Conservation (phyloP, 2,113 vertebrate genomes). For the Microcebus tavaratra region DNA sequence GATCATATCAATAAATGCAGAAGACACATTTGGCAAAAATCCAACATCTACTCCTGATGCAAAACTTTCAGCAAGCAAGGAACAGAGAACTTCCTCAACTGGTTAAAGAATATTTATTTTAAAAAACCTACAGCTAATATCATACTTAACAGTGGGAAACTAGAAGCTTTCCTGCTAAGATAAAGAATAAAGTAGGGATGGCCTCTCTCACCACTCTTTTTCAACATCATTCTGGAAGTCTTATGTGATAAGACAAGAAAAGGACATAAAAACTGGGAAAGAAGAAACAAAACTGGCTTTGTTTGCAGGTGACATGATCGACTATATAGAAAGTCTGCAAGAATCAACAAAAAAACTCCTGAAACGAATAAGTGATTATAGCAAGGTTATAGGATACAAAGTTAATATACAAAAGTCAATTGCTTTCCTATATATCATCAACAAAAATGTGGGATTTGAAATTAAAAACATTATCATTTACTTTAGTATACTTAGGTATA, state of each 20-base stretch:
- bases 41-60: no score
- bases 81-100: not conserved
- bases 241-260: not conserved
- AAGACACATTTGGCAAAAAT: no score
- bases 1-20: not conserved
- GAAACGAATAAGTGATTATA: no score
- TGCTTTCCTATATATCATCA: no score
- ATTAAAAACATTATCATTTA: not conserved
- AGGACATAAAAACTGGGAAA: not conserved
- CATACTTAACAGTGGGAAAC: not conserved
- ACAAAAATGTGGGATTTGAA: not conserved
- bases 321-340: no score
- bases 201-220: not conserved
- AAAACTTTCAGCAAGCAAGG: not conserved
- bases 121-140: not conserved
- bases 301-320: no score
- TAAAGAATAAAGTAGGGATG: not conserved
- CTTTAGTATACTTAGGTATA: no score
- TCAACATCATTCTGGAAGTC: not conserved
- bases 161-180: not conserved
- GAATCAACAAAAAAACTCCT: no score
- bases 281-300: no score
- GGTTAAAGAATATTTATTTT: not conserved
- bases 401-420: no score
- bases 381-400: no score